Evolutionary conservation across 2,797 vertebrate species (phyloP).

Genomic region (Apogon talboti): DNA sequence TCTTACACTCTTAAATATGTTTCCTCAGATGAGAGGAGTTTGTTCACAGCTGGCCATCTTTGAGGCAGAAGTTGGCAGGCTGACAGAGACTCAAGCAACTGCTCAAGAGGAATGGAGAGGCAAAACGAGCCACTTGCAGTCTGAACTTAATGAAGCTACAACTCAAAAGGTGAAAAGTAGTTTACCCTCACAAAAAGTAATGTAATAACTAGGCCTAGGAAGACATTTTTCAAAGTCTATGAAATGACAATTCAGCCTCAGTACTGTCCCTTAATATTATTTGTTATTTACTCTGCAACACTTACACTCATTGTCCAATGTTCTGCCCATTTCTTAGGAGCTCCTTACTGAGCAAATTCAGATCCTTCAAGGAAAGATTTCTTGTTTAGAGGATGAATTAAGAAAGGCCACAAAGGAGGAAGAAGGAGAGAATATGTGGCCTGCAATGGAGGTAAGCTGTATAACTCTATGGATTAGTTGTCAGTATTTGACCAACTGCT

Average conservation of each 20-base stretch:
- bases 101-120: slow-evolving; percentile 67
- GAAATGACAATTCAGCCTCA: too few relatives aligned
- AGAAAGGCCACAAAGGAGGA: slow-evolving; percentile 78
- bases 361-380: slow-evolving; percentile 93
- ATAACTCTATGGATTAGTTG: neutral
- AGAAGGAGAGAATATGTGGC: slow-evolving; percentile 92
- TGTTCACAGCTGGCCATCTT: slow-evolving; percentile 65
- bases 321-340: slow-evolving; percentile 80
- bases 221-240: too few relatives aligned
- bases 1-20: neutral
- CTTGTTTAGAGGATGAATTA: slow-evolving; percentile 90
- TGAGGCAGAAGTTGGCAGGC: slow-evolving; percentile 68
- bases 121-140: slow-evolving; percentile 54
- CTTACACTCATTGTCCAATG: neutral
- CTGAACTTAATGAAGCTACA: slow-evolving; percentile 71
- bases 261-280: too few relatives aligned
- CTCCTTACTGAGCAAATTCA: slow-evolving; percentile 88
- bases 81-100: slow-evolving; percentile 60
- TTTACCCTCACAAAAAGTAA: neutral
- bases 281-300: too few relatives aligned
- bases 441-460: slow-evolving; percentile 88
- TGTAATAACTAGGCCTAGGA: too few relatives aligned
- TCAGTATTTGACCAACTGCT: neutral
- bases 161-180: slow-evolving; percentile 71
- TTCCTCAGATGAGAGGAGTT: slow-evolving; percentile 68